Percentiles rank a stretch among this genome's conserved stretches.
phyloP scores from a whole-genome alignment of 2,113 vertebrate genomes.

The Ranitomeya imitator region DNA sequence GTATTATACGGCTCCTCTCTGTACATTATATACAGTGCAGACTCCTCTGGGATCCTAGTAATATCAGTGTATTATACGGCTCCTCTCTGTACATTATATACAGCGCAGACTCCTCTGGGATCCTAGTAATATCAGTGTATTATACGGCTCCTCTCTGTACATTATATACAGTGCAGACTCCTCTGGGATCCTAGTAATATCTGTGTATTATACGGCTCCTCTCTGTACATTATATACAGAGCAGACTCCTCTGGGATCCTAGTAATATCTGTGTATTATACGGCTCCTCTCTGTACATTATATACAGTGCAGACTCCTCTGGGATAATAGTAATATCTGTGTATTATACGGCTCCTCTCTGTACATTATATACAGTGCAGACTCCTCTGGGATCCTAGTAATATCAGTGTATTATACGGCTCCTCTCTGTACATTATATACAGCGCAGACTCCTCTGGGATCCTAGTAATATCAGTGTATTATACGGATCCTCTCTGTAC shows the following conservation, averaged over 20 bases:
- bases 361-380: neutral
- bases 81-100: neutral
- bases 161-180: too few relatives aligned
- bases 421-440: neutral
- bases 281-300: neutral
- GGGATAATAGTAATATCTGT: conserved; percentile 8
- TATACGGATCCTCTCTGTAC: neutral
- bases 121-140: conserved; percentile 16
- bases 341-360: neutral
- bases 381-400: neutral
- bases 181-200: neutral
- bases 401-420: neutral
- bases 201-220: neutral
- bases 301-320: too few relatives aligned
- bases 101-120: neutral
- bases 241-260: neutral
- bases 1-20: neutral
- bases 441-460: neutral
- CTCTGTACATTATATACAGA: neutral
- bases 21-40: neutral
- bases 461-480: conserved; percentile 16
- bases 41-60: neutral
- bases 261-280: conserved; percentile 18
- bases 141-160: neutral
- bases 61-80: neutral